These are phyloP conservation scores for Odontomyia ornata DNA, from an alignment of 2,888 invertebrate species.

Conservation along the genomic window DNA sequence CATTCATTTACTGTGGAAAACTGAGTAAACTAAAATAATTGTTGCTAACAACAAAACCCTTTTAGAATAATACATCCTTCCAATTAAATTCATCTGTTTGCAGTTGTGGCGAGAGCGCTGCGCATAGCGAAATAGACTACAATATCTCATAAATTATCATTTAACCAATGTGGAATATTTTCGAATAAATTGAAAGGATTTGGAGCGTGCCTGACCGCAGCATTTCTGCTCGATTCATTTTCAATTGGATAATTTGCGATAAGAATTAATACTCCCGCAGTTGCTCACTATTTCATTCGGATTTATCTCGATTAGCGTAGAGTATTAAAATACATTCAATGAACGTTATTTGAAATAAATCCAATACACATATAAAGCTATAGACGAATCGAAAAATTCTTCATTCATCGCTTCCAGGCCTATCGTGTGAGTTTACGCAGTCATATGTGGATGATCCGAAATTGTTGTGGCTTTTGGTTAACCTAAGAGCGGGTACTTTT, in stretches of 20 bases:
- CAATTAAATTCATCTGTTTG: too few species aligned
- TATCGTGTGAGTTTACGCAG: background rate
- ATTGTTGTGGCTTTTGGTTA: background rate
- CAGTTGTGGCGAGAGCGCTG: too few species aligned
- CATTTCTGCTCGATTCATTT: constrained; percentile 26
- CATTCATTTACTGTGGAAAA: too few species aligned
- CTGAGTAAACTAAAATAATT: too few species aligned
- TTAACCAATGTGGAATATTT: background rate
- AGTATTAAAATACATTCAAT: background rate
- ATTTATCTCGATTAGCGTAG: background rate
- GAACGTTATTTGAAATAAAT: background rate
- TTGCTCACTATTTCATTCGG: constrained; percentile 8
- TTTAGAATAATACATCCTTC: too few species aligned
- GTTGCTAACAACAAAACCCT: too few species aligned
- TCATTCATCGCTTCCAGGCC: background rate
- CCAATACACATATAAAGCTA: background rate
- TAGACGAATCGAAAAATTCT: too few species aligned
- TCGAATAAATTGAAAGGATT: background rate
- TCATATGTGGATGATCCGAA: background rate
- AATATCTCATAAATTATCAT: background rate
- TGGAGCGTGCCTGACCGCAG: constrained; percentile 1
- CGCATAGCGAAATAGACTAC: too few species aligned
- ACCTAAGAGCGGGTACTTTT: too few species aligned
- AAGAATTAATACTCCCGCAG: constrained; percentile 29
- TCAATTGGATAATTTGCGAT: constrained; percentile 25